Conservation (phyloP, 2,113 vertebrate species). For the Bagarius yarrelli region DNA sequence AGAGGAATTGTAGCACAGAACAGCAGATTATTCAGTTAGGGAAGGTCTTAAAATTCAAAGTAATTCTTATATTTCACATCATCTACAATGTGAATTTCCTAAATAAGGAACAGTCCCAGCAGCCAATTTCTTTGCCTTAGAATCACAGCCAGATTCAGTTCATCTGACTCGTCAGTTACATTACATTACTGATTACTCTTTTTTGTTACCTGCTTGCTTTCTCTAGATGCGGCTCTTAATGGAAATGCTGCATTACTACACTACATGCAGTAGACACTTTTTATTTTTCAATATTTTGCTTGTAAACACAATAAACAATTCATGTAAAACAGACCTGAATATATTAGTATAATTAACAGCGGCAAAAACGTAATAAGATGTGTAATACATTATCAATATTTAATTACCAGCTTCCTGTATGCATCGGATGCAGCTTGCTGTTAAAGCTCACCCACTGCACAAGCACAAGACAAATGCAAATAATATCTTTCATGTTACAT, state of each 20-base stretch:
- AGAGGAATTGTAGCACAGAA: not conserved
- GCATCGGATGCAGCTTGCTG: too few species aligned
- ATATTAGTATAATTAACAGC: not conserved
- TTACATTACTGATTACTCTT: not conserved
- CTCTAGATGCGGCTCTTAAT: not conserved
- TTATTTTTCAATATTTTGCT: not conserved
- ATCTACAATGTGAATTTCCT: constrained; percentile 68
- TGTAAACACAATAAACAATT: not conserved
- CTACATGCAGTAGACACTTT: not conserved
- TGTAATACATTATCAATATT: too few species aligned
- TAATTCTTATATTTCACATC: constrained; percentile 74
- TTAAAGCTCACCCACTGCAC: too few species aligned
- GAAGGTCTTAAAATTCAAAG: not conserved
- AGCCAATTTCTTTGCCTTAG: constrained; percentile 73
- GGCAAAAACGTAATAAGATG: too few species aligned
- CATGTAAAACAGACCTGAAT: not conserved
- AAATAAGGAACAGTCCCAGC: constrained; percentile 64
- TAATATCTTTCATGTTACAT: not conserved
- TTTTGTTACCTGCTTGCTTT: not conserved
- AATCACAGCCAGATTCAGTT: constrained; percentile 53
- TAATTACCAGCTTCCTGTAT: too few species aligned
- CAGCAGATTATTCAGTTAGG: not conserved
- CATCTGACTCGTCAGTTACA: not conserved
- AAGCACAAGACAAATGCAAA: not conserved
- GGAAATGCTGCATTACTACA: not conserved